Conservation (phyloP, 2,888 invertebrate species). For the Rhagonycha lutea region DNA sequence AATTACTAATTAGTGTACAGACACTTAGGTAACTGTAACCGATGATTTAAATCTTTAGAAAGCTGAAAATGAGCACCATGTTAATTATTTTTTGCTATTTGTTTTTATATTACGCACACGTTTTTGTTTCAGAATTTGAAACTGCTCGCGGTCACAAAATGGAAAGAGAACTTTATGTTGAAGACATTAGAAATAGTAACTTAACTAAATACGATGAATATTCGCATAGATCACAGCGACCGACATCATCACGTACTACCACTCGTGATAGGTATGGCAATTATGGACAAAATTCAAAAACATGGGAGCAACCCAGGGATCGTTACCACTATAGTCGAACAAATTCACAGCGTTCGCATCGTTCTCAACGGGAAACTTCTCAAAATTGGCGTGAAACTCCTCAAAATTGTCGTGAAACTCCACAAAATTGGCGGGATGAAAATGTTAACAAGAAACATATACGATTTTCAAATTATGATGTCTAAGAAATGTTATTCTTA, state of each 20-base stretch:
- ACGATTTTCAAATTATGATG: background rate
- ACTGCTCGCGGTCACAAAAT: constrained; percentile 70
- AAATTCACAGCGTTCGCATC: background rate
- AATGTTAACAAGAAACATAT: background rate
- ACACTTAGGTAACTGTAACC: constrained; percentile 1
- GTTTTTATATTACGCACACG: background rate
- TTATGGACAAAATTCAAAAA: background rate
- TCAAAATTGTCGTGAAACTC: background rate
- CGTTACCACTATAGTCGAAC: background rate
- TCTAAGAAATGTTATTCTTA: background rate
- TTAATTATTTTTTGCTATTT: background rate
- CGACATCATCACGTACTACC: background rate
- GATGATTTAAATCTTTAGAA: constrained; percentile 1
- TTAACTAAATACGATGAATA: too few species aligned
- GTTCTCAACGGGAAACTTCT: background rate
- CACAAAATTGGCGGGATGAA: too few species aligned
- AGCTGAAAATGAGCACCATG: background rate
- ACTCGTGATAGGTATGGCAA: background rate
- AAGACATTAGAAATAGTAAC: constrained; percentile 40
- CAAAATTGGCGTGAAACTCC: background rate
- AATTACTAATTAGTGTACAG: constrained; percentile 5
- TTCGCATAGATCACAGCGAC: background rate
- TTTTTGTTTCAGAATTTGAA: constrained; percentile 61
- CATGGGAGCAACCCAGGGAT: background rate
- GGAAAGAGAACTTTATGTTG: constrained; percentile 64